These are phyloP conservation scores for Elachura formosa DNA, from an alignment of 2,113 vertebrate species.

Conservation along the genomic window DNA sequence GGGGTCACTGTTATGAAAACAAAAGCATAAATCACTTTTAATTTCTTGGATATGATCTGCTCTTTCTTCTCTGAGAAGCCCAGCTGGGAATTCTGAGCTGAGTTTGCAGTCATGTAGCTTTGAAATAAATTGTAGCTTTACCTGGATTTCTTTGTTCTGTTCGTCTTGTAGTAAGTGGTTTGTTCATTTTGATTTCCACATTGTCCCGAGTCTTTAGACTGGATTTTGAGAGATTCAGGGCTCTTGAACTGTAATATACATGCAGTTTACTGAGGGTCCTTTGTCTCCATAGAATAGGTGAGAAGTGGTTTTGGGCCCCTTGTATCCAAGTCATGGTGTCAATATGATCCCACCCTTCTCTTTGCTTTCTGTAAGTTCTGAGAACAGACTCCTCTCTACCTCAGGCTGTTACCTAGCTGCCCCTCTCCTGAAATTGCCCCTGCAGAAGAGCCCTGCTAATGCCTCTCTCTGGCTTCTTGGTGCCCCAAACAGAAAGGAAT, in stretches of 20 bases:
- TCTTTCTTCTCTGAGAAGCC: not conserved
- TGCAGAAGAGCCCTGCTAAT: not conserved
- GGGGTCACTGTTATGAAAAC: not conserved
- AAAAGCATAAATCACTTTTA: not conserved
- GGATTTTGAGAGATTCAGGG: not conserved
- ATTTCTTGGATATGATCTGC: not conserved
- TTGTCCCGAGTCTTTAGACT: not conserved
- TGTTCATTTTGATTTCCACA: not conserved
- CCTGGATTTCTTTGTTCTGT: not conserved
- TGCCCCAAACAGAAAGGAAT: not conserved
- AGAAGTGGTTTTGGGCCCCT: not conserved
- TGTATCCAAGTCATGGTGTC: not conserved
- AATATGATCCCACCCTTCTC: not conserved
- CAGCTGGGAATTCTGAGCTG: not conserved
- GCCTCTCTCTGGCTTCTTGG: not conserved
- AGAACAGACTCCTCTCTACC: not conserved
- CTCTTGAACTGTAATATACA: not conserved
- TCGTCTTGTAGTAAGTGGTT: not conserved
- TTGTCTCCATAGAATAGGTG: not conserved
- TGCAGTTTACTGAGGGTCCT: not conserved
- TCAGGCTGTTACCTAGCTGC: not conserved
- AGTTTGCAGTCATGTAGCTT: not conserved
- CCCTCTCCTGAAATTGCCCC: not conserved
- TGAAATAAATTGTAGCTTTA: not conserved
- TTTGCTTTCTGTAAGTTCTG: not conserved